These are phyloP conservation scores for Panthera leo DNA, from an alignment of 2,113 vertebrate genomes.

Conservation along the genomic window DNA sequence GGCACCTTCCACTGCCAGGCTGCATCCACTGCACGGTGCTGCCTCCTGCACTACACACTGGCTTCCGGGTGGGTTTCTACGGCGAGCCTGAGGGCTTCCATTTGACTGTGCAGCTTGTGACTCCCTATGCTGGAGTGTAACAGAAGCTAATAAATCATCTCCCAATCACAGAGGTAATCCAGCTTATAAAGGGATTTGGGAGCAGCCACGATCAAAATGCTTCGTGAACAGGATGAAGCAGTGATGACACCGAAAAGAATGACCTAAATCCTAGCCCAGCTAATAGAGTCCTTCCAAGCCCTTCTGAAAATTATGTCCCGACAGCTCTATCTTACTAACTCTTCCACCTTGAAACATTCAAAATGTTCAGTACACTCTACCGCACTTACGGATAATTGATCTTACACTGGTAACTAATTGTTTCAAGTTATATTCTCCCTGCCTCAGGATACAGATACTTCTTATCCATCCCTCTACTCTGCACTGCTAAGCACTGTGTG, in stretches of 20 bases:
- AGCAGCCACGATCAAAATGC: constrained; percentile 44
- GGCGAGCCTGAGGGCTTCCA: neutral
- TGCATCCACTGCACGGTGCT: neutral
- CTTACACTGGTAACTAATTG: neutral
- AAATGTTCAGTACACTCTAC: neutral
- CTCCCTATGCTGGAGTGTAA: neutral
- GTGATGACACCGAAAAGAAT: neutral
- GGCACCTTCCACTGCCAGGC: neutral
- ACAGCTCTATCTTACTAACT: neutral
- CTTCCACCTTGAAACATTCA: neutral
- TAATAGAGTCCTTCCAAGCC: neutral
- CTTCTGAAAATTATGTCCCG: constrained; percentile 25
- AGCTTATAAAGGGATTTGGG: neutral
- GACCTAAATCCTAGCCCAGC: neutral
- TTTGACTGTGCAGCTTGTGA: neutral
- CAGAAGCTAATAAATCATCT: neutral
- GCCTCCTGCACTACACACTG: neutral
- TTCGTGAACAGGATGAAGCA: neutral
- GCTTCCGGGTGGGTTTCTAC: neutral
- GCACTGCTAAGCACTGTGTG: neutral
- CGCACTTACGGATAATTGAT: neutral
- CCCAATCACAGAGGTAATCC: neutral
- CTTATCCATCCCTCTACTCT: neutral
- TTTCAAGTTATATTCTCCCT: constrained; percentile 8
- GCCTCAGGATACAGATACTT: neutral